Percentiles rank a stretch among this genome's conserved stretches.
Conservation (phyloP, 2,113 vertebrate species). For the Xyrauchen texanus region DNA sequence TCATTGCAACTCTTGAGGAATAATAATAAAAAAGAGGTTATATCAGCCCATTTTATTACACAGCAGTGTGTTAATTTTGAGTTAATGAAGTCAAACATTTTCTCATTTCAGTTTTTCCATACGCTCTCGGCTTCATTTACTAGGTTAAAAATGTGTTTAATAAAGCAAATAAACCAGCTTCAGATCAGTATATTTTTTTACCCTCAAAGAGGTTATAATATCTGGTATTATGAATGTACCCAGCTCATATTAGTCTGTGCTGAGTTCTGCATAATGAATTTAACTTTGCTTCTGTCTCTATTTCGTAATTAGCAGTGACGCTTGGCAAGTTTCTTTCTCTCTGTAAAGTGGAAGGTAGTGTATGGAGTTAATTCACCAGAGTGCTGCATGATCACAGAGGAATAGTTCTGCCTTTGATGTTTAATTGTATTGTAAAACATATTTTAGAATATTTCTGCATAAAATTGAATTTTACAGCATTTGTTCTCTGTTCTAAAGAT, state of each 20-base stretch:
- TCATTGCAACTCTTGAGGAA: slow-evolving; percentile 15
- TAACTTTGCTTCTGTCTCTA: slow-evolving; percentile 55
- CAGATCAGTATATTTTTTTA: slow-evolving; percentile 21
- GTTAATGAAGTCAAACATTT: slow-evolving; percentile 2
- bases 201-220: slow-evolving; percentile 59
- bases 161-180: slow-evolving; percentile 31
- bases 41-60: slow-evolving; percentile 7
- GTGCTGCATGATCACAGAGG: slow-evolving; percentile 78
- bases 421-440: slow-evolving; percentile 82
- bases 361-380: slow-evolving; percentile 71
- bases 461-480: slow-evolving; percentile 70
- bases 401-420: slow-evolving; percentile 82
- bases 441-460: slow-evolving; percentile 81
- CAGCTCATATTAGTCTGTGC: slow-evolving; percentile 66
- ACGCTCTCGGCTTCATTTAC: slow-evolving; percentile 35
- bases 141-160: slow-evolving; percentile 11
- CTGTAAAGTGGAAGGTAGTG: slow-evolving; percentile 67
- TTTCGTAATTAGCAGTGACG: slow-evolving; percentile 50
- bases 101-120: slow-evolving; percentile 12
- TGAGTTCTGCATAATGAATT: slow-evolving; percentile 70
- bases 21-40: slow-evolving; percentile 25
- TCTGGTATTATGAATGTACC: slow-evolving; percentile 54
- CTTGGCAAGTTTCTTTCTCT: slow-evolving; percentile 62
- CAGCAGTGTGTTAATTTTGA: slow-evolving; percentile 22
- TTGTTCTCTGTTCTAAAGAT: slow-evolving; percentile 61